Evolutionary conservation across 2,113 vertebrate genomes (phyloP).

Genomic region (Cyanoliseus patagonus): DNA sequence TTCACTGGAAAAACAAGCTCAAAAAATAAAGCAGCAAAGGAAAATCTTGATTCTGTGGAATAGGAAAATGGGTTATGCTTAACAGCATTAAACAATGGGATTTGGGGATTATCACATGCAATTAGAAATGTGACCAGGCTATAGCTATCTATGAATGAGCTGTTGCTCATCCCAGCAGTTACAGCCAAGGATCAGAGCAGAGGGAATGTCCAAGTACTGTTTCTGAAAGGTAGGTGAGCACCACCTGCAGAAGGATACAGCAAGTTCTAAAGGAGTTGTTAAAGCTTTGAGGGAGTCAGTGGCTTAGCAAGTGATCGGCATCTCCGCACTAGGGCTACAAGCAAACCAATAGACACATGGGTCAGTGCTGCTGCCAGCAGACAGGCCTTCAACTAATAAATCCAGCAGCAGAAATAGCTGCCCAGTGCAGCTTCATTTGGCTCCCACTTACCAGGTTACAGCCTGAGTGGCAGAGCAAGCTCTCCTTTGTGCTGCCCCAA

Average conservation of each 20-base stretch:
- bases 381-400: not conserved
- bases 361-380: not conserved
- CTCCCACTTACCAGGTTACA: not conserved
- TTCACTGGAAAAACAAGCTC: not conserved
- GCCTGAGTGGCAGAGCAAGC: not conserved
- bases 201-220: no score
- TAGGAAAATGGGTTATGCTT: not conserved
- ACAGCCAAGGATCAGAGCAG: not conserved
- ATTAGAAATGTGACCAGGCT: not conserved
- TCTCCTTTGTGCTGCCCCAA: not conserved
- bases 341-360: not conserved
- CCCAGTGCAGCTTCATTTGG: not conserved
- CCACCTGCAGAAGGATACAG: no score
- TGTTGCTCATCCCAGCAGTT: not conserved
- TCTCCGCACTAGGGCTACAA: accelerated
- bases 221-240: no score
- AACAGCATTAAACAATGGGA: not conserved
- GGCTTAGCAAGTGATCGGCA: not conserved
- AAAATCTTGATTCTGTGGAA: not conserved
- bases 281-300: not conserved
- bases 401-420: not conserved
- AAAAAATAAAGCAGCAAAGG: not conserved
- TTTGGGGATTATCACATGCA: not conserved
- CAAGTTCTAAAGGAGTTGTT: not conserved
- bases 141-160: accelerated